These are phyloP conservation scores for Procambarus virginalis DNA, from an alignment of 1,140 invertebrate species.

Conservation along the genomic window DNA sequence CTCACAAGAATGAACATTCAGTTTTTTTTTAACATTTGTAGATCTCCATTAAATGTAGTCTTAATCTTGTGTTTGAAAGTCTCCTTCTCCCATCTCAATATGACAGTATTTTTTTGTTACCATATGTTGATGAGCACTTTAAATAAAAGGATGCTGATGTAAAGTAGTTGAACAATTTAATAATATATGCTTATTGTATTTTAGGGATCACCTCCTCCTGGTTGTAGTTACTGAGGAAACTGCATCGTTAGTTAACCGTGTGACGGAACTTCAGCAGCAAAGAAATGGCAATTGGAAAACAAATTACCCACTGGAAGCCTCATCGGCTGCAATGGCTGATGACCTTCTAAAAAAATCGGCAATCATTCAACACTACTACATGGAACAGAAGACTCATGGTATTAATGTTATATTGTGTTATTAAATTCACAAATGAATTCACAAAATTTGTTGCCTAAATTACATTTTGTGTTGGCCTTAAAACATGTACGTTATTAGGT, in stretches of 20 bases:
- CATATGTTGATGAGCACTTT: too few relatives aligned
- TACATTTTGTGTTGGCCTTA: too few relatives aligned
- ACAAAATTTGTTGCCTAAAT: neutral
- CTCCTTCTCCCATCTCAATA: too few relatives aligned
- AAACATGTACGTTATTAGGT: too few relatives aligned
- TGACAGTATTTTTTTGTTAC: too few relatives aligned
- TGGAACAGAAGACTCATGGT: slow-evolving; percentile 74
- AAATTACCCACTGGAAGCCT: slow-evolving; percentile 77
- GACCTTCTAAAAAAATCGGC: slow-evolving; percentile 77
- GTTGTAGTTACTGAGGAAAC: slow-evolving; percentile 69
- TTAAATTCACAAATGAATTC: neutral
- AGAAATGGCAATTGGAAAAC: slow-evolving; percentile 77
- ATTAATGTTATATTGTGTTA: slow-evolving; percentile 4
- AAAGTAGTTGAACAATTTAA: neutral
- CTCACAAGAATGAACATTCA: too few relatives aligned
- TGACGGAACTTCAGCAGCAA: slow-evolving; percentile 76
- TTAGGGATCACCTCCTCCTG: slow-evolving; percentile 56
- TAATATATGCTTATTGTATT: neutral
- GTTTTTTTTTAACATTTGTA: too few relatives aligned
- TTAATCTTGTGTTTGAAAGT: too few relatives aligned
- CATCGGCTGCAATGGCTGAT: slow-evolving; percentile 77
- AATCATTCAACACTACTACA: slow-evolving; percentile 77
- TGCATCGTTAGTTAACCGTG: slow-evolving; percentile 74
- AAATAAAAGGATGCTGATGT: too few relatives aligned
- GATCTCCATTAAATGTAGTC: too few relatives aligned